These are phyloP conservation scores for Drosophila nr. medialis DNA, from an alignment of 2,888 invertebrate species.

Conservation along the genomic window DNA sequence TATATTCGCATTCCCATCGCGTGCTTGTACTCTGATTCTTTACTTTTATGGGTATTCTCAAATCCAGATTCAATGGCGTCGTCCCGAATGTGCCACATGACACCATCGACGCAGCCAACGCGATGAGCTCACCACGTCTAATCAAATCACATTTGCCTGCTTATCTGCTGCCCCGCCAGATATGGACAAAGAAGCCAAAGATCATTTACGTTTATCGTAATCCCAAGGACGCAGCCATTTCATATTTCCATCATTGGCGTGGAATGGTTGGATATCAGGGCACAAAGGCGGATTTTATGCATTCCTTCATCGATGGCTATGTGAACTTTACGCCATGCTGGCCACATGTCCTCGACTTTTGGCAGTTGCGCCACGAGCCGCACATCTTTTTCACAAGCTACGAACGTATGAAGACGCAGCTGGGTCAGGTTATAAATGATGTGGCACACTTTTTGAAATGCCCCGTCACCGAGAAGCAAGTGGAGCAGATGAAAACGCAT, in stretches of 20 bases:
- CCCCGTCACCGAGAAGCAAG: constrained; percentile 50
- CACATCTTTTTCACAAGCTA: constrained; percentile 82
- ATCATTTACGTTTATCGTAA: constrained; percentile 93
- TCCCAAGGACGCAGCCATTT: constrained; percentile 93
- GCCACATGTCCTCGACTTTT: constrained; percentile 83
- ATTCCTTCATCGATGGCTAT: constrained; percentile 80
- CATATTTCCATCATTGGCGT: constrained; percentile 89
- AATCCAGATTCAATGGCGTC: constrained; percentile 80
- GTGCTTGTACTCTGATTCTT: not conserved
- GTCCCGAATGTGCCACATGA: constrained; percentile 81
- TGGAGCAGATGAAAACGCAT: constrained; percentile 71
- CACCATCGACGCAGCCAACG: constrained; percentile 77
- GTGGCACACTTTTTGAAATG: constrained; percentile 74
- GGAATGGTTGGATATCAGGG: constrained; percentile 82
- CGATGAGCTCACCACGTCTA: constrained; percentile 75
- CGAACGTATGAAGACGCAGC: constrained; percentile 81
- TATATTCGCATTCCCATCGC: not conserved
- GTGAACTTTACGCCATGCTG: constrained; percentile 82
- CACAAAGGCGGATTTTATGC: constrained; percentile 80
- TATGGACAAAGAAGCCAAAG: constrained; percentile 84
- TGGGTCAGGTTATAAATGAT: constrained; percentile 72
- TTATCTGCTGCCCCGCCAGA: constrained; percentile 78
- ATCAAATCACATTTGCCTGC: constrained; percentile 83
- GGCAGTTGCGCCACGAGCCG: constrained; percentile 78
- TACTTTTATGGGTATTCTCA: no score